Conservation (phyloP, 92 coral and sea anemone genomes). For the Micromussa lordhowensis region DNA sequence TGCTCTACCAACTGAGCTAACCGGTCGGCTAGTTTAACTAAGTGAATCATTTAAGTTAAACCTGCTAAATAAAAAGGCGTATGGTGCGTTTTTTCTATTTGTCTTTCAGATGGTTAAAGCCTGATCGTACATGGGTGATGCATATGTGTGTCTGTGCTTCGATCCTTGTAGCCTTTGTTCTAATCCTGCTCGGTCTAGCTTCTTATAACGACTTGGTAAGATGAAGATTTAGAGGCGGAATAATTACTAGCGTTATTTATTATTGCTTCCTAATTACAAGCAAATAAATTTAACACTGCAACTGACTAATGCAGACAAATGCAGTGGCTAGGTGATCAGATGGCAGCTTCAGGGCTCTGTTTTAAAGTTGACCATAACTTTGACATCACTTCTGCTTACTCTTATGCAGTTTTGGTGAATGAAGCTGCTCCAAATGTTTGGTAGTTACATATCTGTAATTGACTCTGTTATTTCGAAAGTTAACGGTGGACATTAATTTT, state of each 20-base stretch:
- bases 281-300: not conserved
- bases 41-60: not conserved
- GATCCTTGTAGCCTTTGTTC: constrained; percentile 76
- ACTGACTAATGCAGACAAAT: not conserved
- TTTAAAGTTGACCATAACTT: not conserved
- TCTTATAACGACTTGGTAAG: constrained; percentile 64
- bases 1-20: too few relatives aligned
- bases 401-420: not conserved
- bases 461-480: not conserved
- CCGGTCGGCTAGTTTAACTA: not conserved
- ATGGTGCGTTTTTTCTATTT: not conserved
- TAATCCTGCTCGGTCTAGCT: constrained; percentile 81
- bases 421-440: not conserved
- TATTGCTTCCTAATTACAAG: not conserved
- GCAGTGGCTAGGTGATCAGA: not conserved
- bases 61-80: not conserved
- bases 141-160: constrained; percentile 87
- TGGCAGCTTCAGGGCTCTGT: not conserved
- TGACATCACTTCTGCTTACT: not conserved
- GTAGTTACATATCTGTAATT: not conserved
- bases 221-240: not conserved
- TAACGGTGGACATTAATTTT: not conserved
- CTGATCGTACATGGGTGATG: constrained; percentile 92
- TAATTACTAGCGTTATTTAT: not conserved
- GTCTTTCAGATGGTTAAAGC: constrained; percentile 75